Evolutionary conservation across 2,888 invertebrate species (phyloP), one percentile per base, ranked within the genome.

Genomic region (Mythimna albipuncta): DNA sequence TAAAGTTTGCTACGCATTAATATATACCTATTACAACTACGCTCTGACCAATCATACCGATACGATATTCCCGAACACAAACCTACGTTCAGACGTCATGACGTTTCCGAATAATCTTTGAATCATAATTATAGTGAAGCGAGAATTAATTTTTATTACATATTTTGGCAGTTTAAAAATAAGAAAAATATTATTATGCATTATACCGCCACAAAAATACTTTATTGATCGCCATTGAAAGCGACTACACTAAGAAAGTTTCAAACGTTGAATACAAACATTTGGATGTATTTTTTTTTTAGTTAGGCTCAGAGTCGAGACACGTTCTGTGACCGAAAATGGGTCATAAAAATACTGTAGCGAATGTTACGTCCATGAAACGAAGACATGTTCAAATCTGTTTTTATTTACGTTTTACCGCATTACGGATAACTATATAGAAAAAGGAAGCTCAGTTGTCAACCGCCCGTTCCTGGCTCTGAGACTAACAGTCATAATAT

Each of bases 1-100:
- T 88, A 88, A 88, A 87, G 90, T 90, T 88, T 81, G 85, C 93
- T 93, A 94, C 91, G 84, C 84, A 85, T 89, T 88, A 87, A 86
- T 87, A 84, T 87, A 88, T 87, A 88, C 82, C 85, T 87, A 87
- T 86, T 81, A 81, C 64, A 82, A 82, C 88, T 90, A 90, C 87
- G 81, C 80, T 86, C 86, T 89, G 90, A 90, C 82, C 92, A 91
- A 91, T 89, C 91, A 90, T 87, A 85, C 86, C 82, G 84, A 89
- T 85, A 88, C 81, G 82, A 83, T 82, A 81, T 83, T 85, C 69
- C 75, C 72, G 74, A 83, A 83, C 79, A 84, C 75, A 73, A 77
- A 78, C 71, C 61, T 76, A 82, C 61, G 58, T 78, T 70, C 73
- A 79, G 73, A 79, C 75, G 77, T 77, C 75, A 79, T 71, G 44